Base-by-base conservation (phyloP, 2,113 vertebrate genomes). In the Noctilio leporinus region DNA sequence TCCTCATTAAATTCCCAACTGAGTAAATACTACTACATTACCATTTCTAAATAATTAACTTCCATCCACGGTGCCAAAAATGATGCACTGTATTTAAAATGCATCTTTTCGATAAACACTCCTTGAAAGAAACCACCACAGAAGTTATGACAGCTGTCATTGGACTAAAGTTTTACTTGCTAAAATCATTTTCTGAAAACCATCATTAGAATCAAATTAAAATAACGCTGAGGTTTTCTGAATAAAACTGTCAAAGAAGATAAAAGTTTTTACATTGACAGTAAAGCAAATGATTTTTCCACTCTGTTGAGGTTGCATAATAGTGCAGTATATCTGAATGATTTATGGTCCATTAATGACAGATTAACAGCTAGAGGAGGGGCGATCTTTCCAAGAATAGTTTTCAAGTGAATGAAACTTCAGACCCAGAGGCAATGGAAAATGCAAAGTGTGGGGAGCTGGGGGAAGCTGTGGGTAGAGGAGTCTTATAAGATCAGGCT, bases 161-260 rank as follows among this genome's bases (percentile, higher is more conserved):
- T 94, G 92, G 84, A 81, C 85, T 95, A 92, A 98, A 97, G 85
- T 95, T 98, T 91, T 96, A 85, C 72, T n/a, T 89, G 93, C 45
- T 95, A 92, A 96, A 87, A 92, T 95, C 86, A 93, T 96, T 97
- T 98, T 97, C 81, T 95, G 93, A 97, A 97, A 97, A 85, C 96
- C 94, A 94, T 96, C 97, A 96, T 98, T 97, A 98, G 69, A 97
- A 70, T 65, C 92, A 96, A 98, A 98, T 98, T 98, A 98, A 98
- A 98, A 98, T 93, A 97, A 94, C 97, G 88, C 95, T 11, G 88
- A 97, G 80, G 89, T 97, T 98, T 98, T 97, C 96, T 97, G 97
- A 98, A 98, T 98, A 98, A 98, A 98, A 97, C 97, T 97, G 97
- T 97, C 98, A 98, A 95, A 92, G 91, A 95, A 96, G 97, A 98